A percentile compares a stretch with the other conserved stretches of the same genome.
These are phyloP conservation scores for Dilophus febrilis DNA, from an alignment of 2,888 invertebrate species.

Conservation along the genomic window DNA sequence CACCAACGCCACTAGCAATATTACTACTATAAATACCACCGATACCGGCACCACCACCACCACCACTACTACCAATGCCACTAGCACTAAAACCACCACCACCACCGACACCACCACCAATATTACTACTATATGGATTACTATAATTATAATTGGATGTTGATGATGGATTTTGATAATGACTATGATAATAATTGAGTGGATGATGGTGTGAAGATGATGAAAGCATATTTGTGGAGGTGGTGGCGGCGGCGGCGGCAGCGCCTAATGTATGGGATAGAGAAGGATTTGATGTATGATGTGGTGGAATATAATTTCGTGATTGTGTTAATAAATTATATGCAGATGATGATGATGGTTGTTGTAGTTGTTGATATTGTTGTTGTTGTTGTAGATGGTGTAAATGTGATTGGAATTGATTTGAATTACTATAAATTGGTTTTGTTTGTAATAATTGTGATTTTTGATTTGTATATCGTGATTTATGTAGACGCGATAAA, in stretches of 20 bases:
- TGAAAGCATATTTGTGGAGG: constrained; percentile 9
- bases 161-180: no score
- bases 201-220: constrained; percentile 15
- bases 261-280: constrained; percentile 23
- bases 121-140: constrained; percentile 23
- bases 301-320: constrained; percentile 6
- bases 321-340: constrained; percentile 5
- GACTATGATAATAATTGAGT: constrained; percentile 22
- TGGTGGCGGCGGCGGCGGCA: constrained; percentile 1
- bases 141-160: no score
- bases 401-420: neutral
- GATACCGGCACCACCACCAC: constrained; percentile 20
- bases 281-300: constrained; percentile 15
- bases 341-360: constrained; percentile 2
- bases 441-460: constrained; percentile 8
- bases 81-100: constrained; percentile 3
- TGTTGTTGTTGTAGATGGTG: constrained; percentile 5
- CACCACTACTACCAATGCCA: constrained; percentile 17
- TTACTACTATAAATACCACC: constrained; percentile 20
- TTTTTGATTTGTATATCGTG: constrained; percentile 24
- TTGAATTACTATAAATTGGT: constrained; percentile 9
- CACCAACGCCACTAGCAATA: no score
- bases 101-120: constrained; percentile 10
- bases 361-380: constrained; percentile 5
- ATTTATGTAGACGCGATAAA: constrained; percentile 13